Evolutionary conservation across 1,140 invertebrate genomes (phyloP).

Genomic region (Glossosoma conforme): DNA sequence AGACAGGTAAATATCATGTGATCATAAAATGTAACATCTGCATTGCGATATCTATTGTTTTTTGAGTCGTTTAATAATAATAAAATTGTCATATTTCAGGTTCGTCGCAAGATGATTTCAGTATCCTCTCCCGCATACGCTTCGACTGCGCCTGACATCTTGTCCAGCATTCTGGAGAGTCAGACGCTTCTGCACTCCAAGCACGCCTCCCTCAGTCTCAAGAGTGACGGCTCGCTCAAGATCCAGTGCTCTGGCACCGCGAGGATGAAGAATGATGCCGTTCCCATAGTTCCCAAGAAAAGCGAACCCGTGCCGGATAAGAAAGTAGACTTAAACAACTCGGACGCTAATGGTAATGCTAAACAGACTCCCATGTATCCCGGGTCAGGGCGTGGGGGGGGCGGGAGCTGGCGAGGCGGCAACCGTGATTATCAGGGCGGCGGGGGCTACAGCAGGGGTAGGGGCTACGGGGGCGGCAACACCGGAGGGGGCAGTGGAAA

Average conservation of each 20-base stretch:
- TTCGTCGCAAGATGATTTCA: constrained; percentile 46
- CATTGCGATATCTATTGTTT: background rate
- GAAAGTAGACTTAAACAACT: constrained; percentile 38
- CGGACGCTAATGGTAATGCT: constrained; percentile 34
- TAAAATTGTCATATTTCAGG: constrained; percentile 34
- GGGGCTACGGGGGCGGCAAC: constrained; percentile 38
- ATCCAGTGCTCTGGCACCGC: constrained; percentile 26
- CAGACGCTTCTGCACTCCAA: constrained; percentile 71
- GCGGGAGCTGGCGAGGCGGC: constrained; percentile 43
- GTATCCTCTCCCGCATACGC: constrained; percentile 39
- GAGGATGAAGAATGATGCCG: background rate
- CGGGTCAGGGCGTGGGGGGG: constrained; percentile 39
- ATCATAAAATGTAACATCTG: background rate
- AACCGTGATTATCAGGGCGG: constrained; percentile 42
- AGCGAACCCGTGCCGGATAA: constrained; percentile 27
- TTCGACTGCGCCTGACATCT: constrained; percentile 51
- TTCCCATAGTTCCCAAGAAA: constrained; percentile 1
- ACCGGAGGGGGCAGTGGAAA: constrained; percentile 37
- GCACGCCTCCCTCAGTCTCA: constrained; percentile 55
- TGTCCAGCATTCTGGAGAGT: constrained; percentile 68
- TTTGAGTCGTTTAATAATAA: constrained; percentile 11
- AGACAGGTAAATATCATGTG: constrained; percentile 37
- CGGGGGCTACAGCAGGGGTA: constrained; percentile 36
- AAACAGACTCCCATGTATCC: constrained; percentile 60
- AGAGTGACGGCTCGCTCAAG: constrained; percentile 55